phyloP scores from a whole-genome alignment of 1,140 invertebrate species.

The Gyrodactylus salaris region DNA sequence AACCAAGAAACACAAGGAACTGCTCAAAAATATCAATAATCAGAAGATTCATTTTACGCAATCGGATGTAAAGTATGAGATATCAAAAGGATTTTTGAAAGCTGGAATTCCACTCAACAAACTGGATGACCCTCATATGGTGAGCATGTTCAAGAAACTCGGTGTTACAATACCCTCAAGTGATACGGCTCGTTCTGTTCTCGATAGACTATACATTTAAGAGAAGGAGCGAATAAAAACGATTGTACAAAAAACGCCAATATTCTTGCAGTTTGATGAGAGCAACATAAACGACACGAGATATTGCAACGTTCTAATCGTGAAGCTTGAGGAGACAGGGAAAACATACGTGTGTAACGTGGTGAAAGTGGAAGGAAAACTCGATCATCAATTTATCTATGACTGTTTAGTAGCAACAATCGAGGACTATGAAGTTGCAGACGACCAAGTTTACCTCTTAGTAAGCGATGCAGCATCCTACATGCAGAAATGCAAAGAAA shows the following conservation, averaged over 20 bases:
- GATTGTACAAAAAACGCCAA: background rate
- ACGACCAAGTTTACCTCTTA: background rate
- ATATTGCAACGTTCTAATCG: background rate
- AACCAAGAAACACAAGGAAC: too few relatives aligned
- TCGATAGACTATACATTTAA: too few relatives aligned
- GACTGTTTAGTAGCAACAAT: background rate
- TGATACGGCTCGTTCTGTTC: too few relatives aligned
- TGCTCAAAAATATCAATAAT: too few relatives aligned
- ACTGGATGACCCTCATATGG: too few relatives aligned
- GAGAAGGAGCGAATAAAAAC: too few relatives aligned
- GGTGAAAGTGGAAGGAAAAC: background rate
- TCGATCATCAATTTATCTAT: background rate
- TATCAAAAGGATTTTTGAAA: too few relatives aligned
- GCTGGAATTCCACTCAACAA: too few relatives aligned
- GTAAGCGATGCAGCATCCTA: background rate
- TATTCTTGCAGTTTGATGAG: background rate
- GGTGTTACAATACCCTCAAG: too few relatives aligned
- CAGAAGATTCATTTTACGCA: too few relatives aligned
- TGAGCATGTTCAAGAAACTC: too few relatives aligned
- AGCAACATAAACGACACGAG: background rate
- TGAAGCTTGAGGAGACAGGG: background rate
- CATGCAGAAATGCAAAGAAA: background rate
- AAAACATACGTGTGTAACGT: background rate
- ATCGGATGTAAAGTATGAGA: too few relatives aligned
- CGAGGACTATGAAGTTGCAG: background rate